phyloP scores from a whole-genome alignment of 30 jellyfish, hydroid and myxozoan genomes.

The Mastigias papua region DNA sequence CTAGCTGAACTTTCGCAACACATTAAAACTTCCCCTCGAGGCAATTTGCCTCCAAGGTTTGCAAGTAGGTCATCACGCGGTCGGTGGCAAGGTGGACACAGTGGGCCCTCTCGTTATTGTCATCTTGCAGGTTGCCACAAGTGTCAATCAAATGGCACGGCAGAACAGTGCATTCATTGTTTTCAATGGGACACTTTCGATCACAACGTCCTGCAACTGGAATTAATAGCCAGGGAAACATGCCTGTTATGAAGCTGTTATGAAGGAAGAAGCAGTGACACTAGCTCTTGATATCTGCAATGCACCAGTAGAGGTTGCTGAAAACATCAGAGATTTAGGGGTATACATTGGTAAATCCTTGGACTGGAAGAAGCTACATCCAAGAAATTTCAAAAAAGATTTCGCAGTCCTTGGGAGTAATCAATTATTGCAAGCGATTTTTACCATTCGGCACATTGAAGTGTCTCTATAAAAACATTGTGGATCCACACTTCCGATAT shows the following conservation, averaged over 20 bases:
- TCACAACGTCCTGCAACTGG: not conserved
- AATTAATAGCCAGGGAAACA: not conserved
- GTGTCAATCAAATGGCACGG: not conserved
- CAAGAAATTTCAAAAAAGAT: too few species aligned
- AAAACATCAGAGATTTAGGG: constrained; percentile 35
- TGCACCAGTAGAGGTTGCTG: constrained; percentile 14
- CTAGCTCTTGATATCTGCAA: too few species aligned
- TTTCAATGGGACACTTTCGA: not conserved
- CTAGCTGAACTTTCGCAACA: not conserved
- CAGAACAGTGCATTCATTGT: not conserved
- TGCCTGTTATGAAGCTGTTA: not conserved
- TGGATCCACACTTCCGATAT: too few species aligned
- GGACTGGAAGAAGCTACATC: too few species aligned
- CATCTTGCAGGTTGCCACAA: not conserved
- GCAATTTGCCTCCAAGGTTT: not conserved
- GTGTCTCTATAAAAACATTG: too few species aligned
- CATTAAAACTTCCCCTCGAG: not conserved
- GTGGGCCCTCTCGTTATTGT: not conserved
- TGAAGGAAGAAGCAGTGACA: not conserved
- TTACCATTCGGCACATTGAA: too few species aligned
- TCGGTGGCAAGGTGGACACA: not conserved
- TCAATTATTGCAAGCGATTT: too few species aligned
- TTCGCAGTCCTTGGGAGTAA: too few species aligned
- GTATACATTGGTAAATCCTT: too few species aligned
- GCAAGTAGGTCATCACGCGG: not conserved